Base-by-base conservation (phyloP, 2,113 vertebrate species). In the Aythya baeri region DNA sequence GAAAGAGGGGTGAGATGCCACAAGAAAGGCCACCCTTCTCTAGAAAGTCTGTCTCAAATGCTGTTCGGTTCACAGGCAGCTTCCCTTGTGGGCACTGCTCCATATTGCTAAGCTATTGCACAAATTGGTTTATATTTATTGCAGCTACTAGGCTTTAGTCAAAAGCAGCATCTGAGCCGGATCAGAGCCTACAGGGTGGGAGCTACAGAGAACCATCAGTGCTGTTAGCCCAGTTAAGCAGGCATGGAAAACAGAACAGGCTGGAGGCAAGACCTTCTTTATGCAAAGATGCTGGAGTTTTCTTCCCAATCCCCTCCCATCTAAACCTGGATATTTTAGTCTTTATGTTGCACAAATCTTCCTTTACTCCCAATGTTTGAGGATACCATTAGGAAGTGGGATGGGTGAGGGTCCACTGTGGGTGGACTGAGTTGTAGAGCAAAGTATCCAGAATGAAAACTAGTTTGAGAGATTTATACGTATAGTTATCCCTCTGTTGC, bases 91-190 rank as follows among this genome's bases (percentile, higher is more conserved):
- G 70, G 73, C 70, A 78, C 41, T n/a, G 57, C 31, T 95, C 88
- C 71, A 77, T 59, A 76, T n/a, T 74, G 62, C 44, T 83, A 82
- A 80, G 54, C n/a, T 85, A 38, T 46, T n/a, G n/a, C 59, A 66
- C 41, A 66, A 76, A 86, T 76, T 82, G 74, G 16, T 36, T 91
- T 79, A 43, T 84, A 71, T 91, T 92, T 92, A 87, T 85, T 86
- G 27, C 34, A 66, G 50, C 46, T 88, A 52, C 34, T 22, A 44
- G 32, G 17, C 10, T 86, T 84, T 54, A 44, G 54, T 41, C 70
- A 66, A 73, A 86, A 86, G 32, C 6, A 0, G 16, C 46, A 46
- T n/a, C 54, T 86, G 76, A 84, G 73, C 7, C 2, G 4, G 66
- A 76, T 86, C 32, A 54, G 66, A 92, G 50, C 57, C 34, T 0